Conservation (phyloP, 2,113 vertebrate species). For the Brienomyrus longianalis region DNA sequence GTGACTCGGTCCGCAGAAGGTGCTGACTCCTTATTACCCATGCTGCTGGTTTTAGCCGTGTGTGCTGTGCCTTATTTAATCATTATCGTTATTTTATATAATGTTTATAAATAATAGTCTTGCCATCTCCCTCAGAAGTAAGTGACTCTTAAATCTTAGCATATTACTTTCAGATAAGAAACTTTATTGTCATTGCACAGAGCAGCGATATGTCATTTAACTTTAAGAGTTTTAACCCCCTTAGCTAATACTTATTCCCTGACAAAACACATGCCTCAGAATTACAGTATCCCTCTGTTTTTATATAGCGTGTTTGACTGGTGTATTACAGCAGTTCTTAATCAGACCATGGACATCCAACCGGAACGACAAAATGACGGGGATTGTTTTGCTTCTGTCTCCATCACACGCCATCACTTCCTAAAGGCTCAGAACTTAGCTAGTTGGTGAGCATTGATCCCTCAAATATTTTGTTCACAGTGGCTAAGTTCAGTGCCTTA, state of each 20-base stretch:
- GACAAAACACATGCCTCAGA: neutral
- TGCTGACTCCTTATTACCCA: neutral
- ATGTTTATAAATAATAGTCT: neutral
- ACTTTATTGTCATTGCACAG: neutral
- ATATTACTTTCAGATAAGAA: neutral
- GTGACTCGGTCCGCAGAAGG: neutral
- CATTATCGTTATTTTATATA: neutral
- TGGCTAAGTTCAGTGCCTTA: constrained; percentile 78
- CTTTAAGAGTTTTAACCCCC: neutral
- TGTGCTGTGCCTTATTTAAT: neutral
- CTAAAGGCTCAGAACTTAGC: constrained; percentile 74
- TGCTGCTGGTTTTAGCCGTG: neutral
- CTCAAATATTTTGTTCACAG: constrained; percentile 72
- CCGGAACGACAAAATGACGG: neutral
- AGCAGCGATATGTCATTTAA: neutral
- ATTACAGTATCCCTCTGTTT: neutral
- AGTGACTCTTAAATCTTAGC: neutral
- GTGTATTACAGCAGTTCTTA: neutral
- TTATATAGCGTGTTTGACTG: neutral
- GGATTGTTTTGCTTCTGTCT: neutral
- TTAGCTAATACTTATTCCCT: neutral
- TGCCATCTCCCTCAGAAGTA: neutral
- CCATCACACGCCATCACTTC: constrained; percentile 40
- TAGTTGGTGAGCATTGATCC: constrained; percentile 75
- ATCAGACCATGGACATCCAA: neutral